Percentiles rank a stretch among this genome's conserved stretches.
These are phyloP conservation scores for Apamea crenata DNA, from an alignment of 2,888 invertebrate species.

Conservation along the genomic window DNA sequence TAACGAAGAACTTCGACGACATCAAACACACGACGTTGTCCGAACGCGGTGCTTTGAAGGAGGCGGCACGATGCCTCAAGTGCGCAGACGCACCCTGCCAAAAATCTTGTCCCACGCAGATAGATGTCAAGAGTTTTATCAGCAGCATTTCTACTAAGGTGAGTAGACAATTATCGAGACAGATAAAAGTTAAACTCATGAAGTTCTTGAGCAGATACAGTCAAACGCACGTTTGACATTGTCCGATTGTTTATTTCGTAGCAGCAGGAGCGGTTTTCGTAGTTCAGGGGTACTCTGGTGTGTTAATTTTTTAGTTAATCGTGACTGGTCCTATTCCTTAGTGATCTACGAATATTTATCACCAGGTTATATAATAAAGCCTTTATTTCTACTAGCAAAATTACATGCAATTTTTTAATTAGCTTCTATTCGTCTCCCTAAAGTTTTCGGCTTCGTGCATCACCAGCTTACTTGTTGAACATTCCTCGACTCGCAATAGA, in stretches of 20 bases:
- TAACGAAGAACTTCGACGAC: constrained; percentile 98
- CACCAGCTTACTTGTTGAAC: neutral
- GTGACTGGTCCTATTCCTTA: neutral
- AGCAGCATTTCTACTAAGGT: constrained; percentile 98
- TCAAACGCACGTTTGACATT: neutral
- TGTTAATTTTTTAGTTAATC: neutral
- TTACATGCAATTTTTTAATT: neutral
- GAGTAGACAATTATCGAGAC: neutral
- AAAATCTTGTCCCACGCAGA: constrained; percentile 99
- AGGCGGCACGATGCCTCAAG: constrained; percentile 97
- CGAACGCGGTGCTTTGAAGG: constrained; percentile 97
- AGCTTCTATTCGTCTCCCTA: neutral
- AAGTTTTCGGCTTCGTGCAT: neutral
- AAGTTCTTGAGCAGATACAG: neutral
- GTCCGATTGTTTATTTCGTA: neutral
- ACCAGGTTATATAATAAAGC: neutral
- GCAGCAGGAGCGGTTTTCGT: neutral
- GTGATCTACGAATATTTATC: neutral
- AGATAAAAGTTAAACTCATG: neutral
- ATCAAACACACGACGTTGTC: constrained; percentile 99
- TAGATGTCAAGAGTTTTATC: constrained; percentile 99
- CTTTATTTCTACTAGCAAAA: neutral
- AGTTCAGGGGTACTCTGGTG: neutral
- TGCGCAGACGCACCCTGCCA: constrained; percentile 99
- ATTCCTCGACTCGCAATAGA: neutral